These are phyloP conservation scores for Belonocnema kinseyi DNA, from an alignment of 1,140 invertebrate species.

Conservation along the genomic window DNA sequence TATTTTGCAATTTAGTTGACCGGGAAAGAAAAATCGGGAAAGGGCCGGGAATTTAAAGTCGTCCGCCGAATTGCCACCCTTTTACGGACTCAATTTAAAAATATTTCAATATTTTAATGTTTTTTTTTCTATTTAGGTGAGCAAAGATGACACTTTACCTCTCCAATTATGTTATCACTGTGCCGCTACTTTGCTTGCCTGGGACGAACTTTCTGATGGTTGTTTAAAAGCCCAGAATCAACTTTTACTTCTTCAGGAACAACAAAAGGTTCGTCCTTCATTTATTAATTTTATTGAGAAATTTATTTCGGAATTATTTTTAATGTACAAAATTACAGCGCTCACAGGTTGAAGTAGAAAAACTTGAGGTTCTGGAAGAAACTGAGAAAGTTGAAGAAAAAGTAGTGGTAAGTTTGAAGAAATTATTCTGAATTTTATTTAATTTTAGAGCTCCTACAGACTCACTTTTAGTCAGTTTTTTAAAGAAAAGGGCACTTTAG, in stretches of 20 bases:
- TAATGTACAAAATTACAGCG: not conserved
- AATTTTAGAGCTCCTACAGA: too few species aligned
- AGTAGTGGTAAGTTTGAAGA: conserved; percentile 16
- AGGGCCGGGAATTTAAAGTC: too few species aligned
- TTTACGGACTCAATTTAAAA: not conserved
- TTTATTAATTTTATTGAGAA: not conserved
- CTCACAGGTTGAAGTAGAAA: too few species aligned
- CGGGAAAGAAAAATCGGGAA: too few species aligned
- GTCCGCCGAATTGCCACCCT: too few species aligned
- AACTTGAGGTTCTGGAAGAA: too few species aligned
- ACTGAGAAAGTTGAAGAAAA: not conserved
- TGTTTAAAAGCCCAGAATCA: conserved; percentile 77
- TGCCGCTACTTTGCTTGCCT: conserved; percentile 78
- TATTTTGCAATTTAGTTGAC: too few species aligned
- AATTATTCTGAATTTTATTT: too few species aligned
- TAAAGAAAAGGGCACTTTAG: too few species aligned
- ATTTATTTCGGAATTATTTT: not conserved
- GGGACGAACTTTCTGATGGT: conserved; percentile 78
- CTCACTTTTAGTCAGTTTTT: too few species aligned
- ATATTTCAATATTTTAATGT: conserved; percentile 33
- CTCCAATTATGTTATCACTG: conserved; percentile 80
- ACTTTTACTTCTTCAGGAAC: conserved; percentile 66
- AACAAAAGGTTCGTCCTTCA: conserved; percentile 48
- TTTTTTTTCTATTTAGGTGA: conserved; percentile 70
- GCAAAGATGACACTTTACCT: conserved; percentile 77